Base-by-base conservation (phyloP, 2,888 invertebrate genomes). In the Oscheius sp. region DNA sequence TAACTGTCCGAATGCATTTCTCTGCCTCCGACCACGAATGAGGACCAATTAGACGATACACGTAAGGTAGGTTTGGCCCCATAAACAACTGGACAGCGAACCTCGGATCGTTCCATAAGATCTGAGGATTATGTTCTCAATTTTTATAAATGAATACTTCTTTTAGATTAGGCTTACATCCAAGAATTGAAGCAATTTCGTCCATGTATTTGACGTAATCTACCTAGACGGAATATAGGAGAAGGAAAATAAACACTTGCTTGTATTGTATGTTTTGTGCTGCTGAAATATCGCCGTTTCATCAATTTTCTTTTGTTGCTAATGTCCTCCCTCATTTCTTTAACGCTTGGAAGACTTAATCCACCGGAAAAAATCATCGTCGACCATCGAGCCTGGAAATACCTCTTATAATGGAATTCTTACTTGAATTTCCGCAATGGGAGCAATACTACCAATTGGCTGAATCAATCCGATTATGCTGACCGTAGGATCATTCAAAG, bases 371-470 rank as follows among this genome's bases (percentile, higher is more conserved):
- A 83, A 9, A 82, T 70, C 22, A 75, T 66, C 2, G 82, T 80
- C 6, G 69, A 81, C 84, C 84, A 84, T 64, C 84, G 74, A 2
- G 70, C 59, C 76, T 76, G 9, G n/a, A 59, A 44, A 22, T 54
- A 32, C 5, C 44, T n/a, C 2, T 9, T 41, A 9, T 5, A 2
- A 32, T 56, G 20, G 2, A 41, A 41, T 17, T 41, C 14, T 12
- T 22, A 67, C 67, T 68, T 88, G 88, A 70, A 88, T 86, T 74
- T 88, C 88, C 0, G 87, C 80, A 32, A 88, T 87, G 2, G 88
- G 88, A 77, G 87, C 86, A 8, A 88, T 86, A 12, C 87, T 86
- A 0, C 88, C 88, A 49, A 87, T 86, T 3, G 88, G 86, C 26
- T 88, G 88, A 32, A 88, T 86, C 17, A 88, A 78, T 0, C 88